Conservation (phyloP, 2,797 vertebrate genomes). For the Acanthopagrus latus region DNA sequence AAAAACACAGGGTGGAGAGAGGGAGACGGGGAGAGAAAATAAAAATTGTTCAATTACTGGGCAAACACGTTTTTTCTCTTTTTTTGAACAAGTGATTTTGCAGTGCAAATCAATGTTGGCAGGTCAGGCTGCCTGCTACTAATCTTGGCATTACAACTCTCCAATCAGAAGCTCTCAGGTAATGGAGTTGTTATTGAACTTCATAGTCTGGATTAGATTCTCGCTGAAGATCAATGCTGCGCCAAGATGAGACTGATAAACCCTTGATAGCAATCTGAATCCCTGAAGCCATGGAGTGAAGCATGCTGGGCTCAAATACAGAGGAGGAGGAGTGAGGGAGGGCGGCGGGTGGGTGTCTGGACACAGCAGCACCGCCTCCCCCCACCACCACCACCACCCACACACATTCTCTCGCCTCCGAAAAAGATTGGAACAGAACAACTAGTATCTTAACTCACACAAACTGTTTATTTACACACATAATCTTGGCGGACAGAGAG, state of each 20-base stretch:
- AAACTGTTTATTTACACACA: constrained; percentile 46
- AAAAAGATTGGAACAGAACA: constrained; percentile 60
- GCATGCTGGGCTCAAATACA: constrained; percentile 88
- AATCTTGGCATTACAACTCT: constrained; percentile 99
- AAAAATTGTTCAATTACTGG: constrained; percentile 97
- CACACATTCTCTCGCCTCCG: constrained; percentile 44
- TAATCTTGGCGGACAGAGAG: constrained; percentile 17
- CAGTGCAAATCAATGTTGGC: constrained; percentile 99
- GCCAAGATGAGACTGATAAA: constrained; percentile 99
- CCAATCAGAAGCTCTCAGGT: constrained; percentile 98
- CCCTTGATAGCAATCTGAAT: constrained; percentile 98
- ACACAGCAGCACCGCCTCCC: constrained; percentile 39
- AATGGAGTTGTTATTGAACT: constrained; percentile 99
- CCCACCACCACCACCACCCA: constrained; percentile 10
- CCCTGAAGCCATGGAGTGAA: constrained; percentile 93
- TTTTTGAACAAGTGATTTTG: constrained; percentile 98
- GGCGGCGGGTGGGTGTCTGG: constrained; percentile 64
- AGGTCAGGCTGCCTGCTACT: constrained; percentile 98
- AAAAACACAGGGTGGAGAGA: constrained; percentile 76
- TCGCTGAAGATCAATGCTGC: constrained; percentile 97
- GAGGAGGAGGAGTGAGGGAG: constrained; percentile 79
- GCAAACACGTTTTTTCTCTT: constrained; percentile 92
- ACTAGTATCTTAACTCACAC: constrained; percentile 49
- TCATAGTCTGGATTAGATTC: constrained; percentile 99
- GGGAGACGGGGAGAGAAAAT: constrained; percentile 86